Percentiles rank a stretch among this genome's conserved stretches.
Conservation (phyloP, 1,140 invertebrate genomes). For the Arion vulgaris region DNA sequence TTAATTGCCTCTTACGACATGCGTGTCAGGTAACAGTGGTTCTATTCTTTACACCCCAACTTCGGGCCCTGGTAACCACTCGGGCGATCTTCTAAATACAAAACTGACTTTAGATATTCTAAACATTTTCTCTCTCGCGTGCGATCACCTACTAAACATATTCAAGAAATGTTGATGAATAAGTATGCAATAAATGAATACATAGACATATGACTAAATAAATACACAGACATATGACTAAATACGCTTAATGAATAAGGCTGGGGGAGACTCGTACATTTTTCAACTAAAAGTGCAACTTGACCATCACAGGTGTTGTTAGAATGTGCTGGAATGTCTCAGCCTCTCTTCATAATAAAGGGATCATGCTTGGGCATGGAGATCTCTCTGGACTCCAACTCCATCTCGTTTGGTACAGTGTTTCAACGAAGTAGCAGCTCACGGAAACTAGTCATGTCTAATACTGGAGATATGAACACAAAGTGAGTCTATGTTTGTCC, state of each 20-base stretch:
- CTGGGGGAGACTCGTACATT: no score
- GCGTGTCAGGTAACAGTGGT: no score
- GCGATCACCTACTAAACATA: no score
- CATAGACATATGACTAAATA: no score
- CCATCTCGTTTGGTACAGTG: conserved; percentile 71
- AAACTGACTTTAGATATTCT: background rate
- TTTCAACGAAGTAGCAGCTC: conserved; percentile 67
- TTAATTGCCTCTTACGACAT: no score
- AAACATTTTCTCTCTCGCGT: background rate
- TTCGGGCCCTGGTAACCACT: no score
- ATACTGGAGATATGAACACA: conserved; percentile 72
- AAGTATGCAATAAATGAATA: no score
- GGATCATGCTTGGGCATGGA: conserved; percentile 72
- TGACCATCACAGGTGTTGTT: conserved; percentile 57
- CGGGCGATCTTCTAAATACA: no score
- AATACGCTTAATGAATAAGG: no score
- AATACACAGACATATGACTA: no score
- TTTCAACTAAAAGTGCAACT: background rate
- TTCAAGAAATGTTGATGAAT: no score
- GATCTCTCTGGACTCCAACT: conserved; percentile 66
- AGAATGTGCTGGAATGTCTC: conserved; percentile 68
- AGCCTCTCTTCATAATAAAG: conserved; percentile 69
- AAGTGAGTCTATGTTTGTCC: conserved; percentile 50
- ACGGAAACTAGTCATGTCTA: conserved; percentile 69
- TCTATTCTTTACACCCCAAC: no score